Percentiles rank a stretch among this genome's conserved stretches.
Conservation (phyloP, 2,797 vertebrate genomes). For the Sebastes iracundus region DNA sequence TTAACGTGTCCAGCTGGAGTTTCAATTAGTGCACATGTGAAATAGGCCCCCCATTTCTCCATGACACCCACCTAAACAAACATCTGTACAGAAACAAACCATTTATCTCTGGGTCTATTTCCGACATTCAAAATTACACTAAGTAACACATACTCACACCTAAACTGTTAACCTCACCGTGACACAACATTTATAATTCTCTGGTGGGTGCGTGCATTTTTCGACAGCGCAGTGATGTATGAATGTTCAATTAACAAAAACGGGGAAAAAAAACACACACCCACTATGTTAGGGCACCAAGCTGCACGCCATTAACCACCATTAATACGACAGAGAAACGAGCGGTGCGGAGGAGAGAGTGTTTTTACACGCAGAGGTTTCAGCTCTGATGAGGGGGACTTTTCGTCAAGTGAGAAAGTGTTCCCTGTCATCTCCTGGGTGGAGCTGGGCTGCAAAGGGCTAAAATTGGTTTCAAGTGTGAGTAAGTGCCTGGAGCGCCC, state of each 20-base stretch:
- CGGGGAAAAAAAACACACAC: neutral
- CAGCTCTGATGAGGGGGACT: conserved; percentile 64
- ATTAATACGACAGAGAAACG: conserved; percentile 30
- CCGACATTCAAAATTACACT: neutral
- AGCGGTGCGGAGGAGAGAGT: conserved; percentile 11
- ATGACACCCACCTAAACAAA: neutral
- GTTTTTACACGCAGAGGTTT: conserved; percentile 48
- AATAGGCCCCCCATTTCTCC: neutral
- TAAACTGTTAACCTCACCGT: neutral
- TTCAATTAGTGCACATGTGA: neutral
- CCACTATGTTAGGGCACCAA: neutral
- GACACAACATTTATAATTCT: conserved; percentile 8
- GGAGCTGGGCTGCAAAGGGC: conserved; percentile 58
- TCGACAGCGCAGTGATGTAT: conserved; percentile 6
- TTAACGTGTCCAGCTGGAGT: neutral
- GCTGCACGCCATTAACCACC: conserved; percentile 27
- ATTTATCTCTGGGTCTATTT: neutral
- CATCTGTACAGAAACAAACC: neutral
- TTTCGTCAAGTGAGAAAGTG: conserved; percentile 70
- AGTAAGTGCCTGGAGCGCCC: conserved; percentile 69
- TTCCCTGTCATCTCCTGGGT: conserved; percentile 71
- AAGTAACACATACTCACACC: neutral
- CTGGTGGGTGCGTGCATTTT: neutral
- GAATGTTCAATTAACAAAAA: conserved; percentile 36
- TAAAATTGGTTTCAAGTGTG: conserved; percentile 82